These are phyloP conservation scores for Patella depressa DNA, from an alignment of 2,888 invertebrate species.

Conservation along the genomic window DNA sequence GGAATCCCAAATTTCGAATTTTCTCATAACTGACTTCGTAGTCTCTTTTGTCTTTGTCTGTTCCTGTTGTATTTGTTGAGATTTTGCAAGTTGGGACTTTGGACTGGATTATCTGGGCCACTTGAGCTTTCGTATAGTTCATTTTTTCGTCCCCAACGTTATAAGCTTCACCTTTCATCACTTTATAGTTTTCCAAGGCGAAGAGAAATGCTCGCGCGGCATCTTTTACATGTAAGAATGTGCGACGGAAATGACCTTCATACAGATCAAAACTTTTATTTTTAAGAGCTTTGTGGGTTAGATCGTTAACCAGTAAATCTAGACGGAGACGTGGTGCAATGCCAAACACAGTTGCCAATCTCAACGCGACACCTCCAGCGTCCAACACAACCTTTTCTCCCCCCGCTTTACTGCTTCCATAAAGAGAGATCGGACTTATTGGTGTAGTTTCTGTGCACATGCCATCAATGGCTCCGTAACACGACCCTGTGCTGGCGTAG, in stretches of 20 bases:
- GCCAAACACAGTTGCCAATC: constrained; percentile 70
- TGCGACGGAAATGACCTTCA: constrained; percentile 67
- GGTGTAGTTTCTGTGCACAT: constrained; percentile 68
- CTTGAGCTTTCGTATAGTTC: constrained; percentile 69
- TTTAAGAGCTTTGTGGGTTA: constrained; percentile 64
- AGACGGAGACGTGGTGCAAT: constrained; percentile 68
- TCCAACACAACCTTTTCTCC: constrained; percentile 61
- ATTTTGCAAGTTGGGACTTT: constrained; percentile 61
- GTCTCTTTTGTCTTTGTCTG: constrained; percentile 70
- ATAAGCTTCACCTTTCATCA: constrained; percentile 66
- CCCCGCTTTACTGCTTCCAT: constrained; percentile 68
- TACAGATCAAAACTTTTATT: constrained; percentile 66
- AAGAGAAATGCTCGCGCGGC: constrained; percentile 69
- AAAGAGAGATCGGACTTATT: constrained; percentile 68
- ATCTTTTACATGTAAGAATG: constrained; percentile 69
- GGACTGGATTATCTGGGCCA: constrained; percentile 62
- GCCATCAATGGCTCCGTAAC: constrained; percentile 69
- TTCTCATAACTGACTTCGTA: constrained; percentile 69
- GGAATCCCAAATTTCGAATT: constrained; percentile 65
- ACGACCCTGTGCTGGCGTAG: constrained; percentile 70
- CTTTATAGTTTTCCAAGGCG: constrained; percentile 61
- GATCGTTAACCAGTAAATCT: constrained; percentile 69
- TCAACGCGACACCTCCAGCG: constrained; percentile 62
- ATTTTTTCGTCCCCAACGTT: constrained; percentile 70
- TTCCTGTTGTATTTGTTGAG: constrained; percentile 56